Evolutionary conservation across 2,113 vertebrate species (phyloP).

Genomic region (Malaclemys terrapin): DNA sequence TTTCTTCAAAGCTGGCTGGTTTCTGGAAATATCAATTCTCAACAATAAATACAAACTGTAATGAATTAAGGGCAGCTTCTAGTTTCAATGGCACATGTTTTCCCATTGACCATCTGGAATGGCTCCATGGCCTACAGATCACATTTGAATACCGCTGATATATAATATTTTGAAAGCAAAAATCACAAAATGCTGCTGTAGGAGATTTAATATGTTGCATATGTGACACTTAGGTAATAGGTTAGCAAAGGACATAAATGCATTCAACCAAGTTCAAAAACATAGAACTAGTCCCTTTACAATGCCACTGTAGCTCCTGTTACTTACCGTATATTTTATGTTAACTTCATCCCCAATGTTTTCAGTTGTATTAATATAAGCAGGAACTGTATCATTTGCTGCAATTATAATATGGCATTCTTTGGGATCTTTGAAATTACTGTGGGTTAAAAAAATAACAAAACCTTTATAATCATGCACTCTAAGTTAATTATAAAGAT

Average conservation of each 20-base stretch:
- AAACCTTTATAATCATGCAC: background rate
- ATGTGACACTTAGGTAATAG: background rate
- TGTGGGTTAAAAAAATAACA: constrained; percentile 3
- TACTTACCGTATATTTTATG: constrained; percentile 90
- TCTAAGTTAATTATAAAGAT: background rate
- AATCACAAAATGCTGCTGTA: background rate
- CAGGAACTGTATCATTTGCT: constrained; percentile 84
- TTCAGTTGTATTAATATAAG: constrained; percentile 84
- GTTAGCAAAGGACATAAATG: background rate
- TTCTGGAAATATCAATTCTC: constrained; percentile 1
- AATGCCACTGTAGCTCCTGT: background rate
- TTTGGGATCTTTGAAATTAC: constrained; percentile 45
- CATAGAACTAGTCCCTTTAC: background rate
- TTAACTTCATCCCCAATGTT: constrained; percentile 90
- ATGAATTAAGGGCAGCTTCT: background rate
- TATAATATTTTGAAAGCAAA: background rate
- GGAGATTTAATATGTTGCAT: background rate
- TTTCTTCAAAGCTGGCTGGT: background rate
- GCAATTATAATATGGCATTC: constrained; percentile 86
- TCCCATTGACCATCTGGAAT: background rate
- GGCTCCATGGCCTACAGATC: background rate
- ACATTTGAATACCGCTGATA: background rate
- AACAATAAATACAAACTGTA: background rate
- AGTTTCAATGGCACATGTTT: background rate
- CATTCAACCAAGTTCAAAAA: background rate